A percentile compares a stretch with the other conserved stretches of the same genome.
Conservation (phyloP, 2,113 vertebrate genomes). For the Urocitellus parryii region DNA sequence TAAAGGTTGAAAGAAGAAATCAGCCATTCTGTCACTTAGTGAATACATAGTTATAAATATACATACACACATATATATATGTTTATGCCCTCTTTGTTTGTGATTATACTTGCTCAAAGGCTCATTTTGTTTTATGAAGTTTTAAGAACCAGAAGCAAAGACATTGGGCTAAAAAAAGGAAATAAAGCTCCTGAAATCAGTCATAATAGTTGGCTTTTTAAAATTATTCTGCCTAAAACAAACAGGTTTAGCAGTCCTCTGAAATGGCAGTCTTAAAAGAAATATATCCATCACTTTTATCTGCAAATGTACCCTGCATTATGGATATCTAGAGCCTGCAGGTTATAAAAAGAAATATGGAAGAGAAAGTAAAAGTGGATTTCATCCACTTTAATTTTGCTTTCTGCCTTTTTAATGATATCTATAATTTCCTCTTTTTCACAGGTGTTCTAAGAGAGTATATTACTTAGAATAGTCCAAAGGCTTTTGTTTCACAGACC, state of each 20-base stretch:
- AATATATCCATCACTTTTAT: not conserved
- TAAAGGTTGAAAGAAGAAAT: not conserved
- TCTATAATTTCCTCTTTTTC: not conserved
- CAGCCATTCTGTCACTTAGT: not conserved
- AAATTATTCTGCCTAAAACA: not conserved
- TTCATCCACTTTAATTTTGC: constrained; percentile 15
- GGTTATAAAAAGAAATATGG: not conserved
- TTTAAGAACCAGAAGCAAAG: not conserved
- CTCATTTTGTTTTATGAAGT: not conserved
- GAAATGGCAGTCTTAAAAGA: not conserved
- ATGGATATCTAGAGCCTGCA: not conserved
- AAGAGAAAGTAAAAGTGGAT: constrained; percentile 22
- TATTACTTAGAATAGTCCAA: not conserved
- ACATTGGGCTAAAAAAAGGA: not conserved
- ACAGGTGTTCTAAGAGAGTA: not conserved
- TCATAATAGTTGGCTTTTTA: not conserved
- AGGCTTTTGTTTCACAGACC: not conserved
- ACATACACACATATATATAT: not conserved
- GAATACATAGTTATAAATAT: not conserved
- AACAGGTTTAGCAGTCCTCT: not conserved
- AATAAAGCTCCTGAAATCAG: not conserved
- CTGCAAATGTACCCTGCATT: not conserved
- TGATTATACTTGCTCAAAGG: constrained; percentile 24
- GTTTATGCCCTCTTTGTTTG: not conserved
- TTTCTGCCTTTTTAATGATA: not conserved